These are phyloP conservation scores for Trissonchulus latispiculum DNA, from an alignment of 2,888 invertebrate species.

Conservation along the genomic window DNA sequence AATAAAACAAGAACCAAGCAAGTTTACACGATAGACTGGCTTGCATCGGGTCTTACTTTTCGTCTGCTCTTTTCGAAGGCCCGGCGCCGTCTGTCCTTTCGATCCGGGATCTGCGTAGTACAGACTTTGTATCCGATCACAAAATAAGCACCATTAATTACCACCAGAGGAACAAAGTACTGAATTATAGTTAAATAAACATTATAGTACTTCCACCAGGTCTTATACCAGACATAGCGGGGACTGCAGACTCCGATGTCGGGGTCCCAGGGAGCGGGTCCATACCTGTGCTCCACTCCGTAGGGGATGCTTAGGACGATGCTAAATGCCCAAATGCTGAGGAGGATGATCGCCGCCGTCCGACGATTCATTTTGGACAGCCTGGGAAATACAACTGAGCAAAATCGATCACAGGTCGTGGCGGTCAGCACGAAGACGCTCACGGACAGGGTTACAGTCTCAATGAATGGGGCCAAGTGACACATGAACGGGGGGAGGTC, in stretches of 20 bases:
- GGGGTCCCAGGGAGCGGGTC: not conserved
- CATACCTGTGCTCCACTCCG: conserved; percentile 26
- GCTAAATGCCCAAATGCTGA: conserved; percentile 33
- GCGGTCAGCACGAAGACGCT: conserved; percentile 73
- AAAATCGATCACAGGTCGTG: conserved; percentile 70
- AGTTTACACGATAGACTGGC: no score
- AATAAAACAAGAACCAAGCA: no score
- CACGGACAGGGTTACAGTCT: conserved; percentile 71
- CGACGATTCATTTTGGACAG: conserved; percentile 36
- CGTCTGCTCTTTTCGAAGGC: conserved; percentile 68
- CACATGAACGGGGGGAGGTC: conserved; percentile 73
- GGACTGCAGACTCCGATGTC: not conserved
- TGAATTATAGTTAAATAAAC: conserved; percentile 47
- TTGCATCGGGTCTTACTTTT: conserved; percentile 55
- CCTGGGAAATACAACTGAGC: conserved; percentile 45
- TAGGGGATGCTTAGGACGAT: conserved; percentile 32
- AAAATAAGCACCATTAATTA: conserved; percentile 70
- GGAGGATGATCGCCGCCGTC: conserved; percentile 23
- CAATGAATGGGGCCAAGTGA: conserved; percentile 73
- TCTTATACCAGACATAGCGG: conserved; percentile 17
- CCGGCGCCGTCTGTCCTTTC: conserved; percentile 65
- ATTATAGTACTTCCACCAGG: conserved; percentile 40
- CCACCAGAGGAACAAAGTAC: conserved; percentile 67
- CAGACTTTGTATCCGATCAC: conserved; percentile 68
- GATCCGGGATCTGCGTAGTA: conserved; percentile 64